Conservation (phyloP, 2,113 vertebrate genomes). For the Donacobius atricapilla region DNA sequence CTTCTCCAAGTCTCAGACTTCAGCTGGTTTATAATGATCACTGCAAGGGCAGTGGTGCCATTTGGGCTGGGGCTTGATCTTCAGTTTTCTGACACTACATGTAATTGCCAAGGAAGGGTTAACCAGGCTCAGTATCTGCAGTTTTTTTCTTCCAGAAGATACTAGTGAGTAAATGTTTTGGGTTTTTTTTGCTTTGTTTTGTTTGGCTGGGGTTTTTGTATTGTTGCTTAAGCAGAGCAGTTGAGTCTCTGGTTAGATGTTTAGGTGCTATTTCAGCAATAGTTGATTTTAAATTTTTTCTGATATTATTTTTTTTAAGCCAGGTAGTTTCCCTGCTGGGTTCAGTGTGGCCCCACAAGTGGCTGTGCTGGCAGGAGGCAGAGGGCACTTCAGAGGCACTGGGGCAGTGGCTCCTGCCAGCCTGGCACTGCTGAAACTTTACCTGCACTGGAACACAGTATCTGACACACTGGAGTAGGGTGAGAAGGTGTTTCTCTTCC, state of each 20-base stretch:
- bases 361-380: not conserved
- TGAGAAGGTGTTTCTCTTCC: not conserved
- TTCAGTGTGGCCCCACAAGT: not conserved
- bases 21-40: not conserved
- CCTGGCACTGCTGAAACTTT: not conserved
- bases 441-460: not conserved
- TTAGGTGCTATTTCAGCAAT: not conserved
- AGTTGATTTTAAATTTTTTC: not conserved
- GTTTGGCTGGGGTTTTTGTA: not conserved
- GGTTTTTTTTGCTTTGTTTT: not conserved
- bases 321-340: accelerated
- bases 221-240: not conserved
- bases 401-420: not conserved
- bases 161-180: not conserved
- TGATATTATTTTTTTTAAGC: not conserved
- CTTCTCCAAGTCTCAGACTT: not conserved
- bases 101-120: not conserved
- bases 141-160: not conserved
- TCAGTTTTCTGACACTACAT: not conserved
- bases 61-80: not conserved
- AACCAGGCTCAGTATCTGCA: not conserved
- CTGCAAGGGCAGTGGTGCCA: not conserved
- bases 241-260: not conserved
- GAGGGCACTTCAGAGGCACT: not conserved
- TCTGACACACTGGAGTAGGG: not conserved